Evolutionary conservation across 2,113 vertebrate genomes (phyloP), one percentile per base, ranked within the genome.

Genomic region (Sarotherodon lohbergeri): DNA sequence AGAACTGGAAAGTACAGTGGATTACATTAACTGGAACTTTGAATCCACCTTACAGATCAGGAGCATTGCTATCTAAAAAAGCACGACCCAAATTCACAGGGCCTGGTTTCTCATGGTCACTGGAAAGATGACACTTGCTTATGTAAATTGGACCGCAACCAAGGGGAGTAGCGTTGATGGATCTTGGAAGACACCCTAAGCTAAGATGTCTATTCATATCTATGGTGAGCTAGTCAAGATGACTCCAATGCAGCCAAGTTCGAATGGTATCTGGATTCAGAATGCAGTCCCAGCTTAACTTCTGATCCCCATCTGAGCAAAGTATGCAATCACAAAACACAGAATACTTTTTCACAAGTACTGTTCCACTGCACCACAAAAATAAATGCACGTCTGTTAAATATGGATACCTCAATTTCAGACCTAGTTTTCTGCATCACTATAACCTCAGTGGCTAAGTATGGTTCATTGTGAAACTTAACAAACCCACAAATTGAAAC

Each of bases 41-140:
- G 36, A 55, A 24, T 84, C 27, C 0, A 7, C 63, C 57, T 36
- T 52, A 59, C 14, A 59, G 36, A 61, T 5, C 19, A 19, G 80
- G 16, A 88, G 24, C 34, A 41, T 52, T 27, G 24, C 36, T 11
- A n/a, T 7, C 27, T n/a, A 83, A 78, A 76, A 82, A 76, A 85
- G 68, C 86, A 6, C 29, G 52, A 88, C 85, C 88, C 88, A 52
- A 79, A 85, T 89, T 88, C 54, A 76, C 41, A 80, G 9, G 10
- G 6, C 71, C 82, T 13, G 7, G 54, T 27, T 19, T 54, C 55
- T 80, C 83, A 85, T 81, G 84, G 88, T 92, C 88, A 85, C 5
- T 80, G 86, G 95, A 94, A 95, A 95, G 90, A 93, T 48, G 87
- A 94, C 86, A 86, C 93, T 80, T 14, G 86, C 90, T 93, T 90